A percentile compares a stretch with the other conserved stretches of the same genome.
These are phyloP conservation scores for Meandrina meandrites DNA, from an alignment of 92 coral and sea anemone species.

Conservation along the genomic window DNA sequence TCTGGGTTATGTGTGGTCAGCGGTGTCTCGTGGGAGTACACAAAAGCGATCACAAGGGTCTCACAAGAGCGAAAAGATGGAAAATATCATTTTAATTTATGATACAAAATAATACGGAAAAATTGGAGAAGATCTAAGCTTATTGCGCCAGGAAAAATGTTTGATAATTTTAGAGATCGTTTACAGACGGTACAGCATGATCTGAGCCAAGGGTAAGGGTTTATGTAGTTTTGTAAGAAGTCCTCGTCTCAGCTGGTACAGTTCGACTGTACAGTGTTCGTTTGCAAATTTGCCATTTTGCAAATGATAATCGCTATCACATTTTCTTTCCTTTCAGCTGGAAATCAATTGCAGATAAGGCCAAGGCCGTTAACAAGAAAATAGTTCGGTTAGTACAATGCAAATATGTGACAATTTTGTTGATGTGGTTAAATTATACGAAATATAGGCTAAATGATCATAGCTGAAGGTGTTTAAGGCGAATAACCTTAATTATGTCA, in stretches of 20 bases:
- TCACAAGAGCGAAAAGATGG: conserved; percentile 13
- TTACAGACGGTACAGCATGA: conserved; percentile 91
- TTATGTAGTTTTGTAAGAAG: background rate
- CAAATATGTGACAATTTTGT: too few relatives aligned
- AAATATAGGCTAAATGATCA: background rate
- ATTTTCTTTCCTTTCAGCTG: conserved; percentile 60
- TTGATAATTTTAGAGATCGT: conserved; percentile 90
- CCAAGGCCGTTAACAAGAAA: conserved; percentile 93
- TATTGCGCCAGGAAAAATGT: conserved; percentile 42
- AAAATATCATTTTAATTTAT: background rate
- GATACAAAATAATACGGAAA: background rate
- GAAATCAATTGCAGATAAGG: conserved; percentile 92
- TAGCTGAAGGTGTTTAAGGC: background rate
- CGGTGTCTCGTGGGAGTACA: conserved; percentile 32
- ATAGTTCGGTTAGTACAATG: conserved; percentile 74
- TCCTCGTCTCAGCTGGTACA: background rate
- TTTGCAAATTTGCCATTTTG: too few relatives aligned
- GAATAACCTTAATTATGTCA: background rate
- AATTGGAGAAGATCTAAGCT: background rate
- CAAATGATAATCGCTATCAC: background rate
- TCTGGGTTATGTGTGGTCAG: conserved; percentile 43
- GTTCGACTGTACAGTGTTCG: background rate
- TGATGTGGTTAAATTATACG: background rate
- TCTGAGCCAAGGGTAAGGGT: conserved; percentile 88
- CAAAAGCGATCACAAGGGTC: conserved; percentile 5